These are phyloP conservation scores for Anomalospiza imberbis DNA, from an alignment of 2,797 vertebrate genomes.

Conservation along the genomic window DNA sequence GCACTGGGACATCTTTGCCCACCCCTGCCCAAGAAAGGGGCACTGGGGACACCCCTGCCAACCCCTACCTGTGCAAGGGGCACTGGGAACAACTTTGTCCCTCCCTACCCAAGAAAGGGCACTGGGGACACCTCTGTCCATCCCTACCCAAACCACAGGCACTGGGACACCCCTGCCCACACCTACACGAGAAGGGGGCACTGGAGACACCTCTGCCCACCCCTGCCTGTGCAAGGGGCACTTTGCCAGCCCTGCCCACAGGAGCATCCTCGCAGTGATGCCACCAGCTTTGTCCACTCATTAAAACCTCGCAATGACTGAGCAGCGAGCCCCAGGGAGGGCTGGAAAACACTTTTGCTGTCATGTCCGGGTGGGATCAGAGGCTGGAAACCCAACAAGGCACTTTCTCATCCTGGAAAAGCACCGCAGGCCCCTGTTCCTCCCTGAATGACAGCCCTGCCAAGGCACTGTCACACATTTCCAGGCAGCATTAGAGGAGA, in stretches of 20 bases:
- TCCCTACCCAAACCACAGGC: rapidly evolving
- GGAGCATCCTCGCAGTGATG: rapidly evolving
- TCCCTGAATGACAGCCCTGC: constrained; percentile 1
- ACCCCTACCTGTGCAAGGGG: rapidly evolving
- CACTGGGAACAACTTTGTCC: background rate
- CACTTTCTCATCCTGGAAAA: background rate
- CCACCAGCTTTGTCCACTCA: background rate
- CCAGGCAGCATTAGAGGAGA: background rate
- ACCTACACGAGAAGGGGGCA: rapidly evolving
- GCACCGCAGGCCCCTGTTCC: background rate
- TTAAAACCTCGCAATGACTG: background rate
- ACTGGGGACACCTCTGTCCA: no score
- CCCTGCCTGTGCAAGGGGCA: background rate
- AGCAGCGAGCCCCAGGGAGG: background rate
- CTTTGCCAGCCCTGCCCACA: background rate
- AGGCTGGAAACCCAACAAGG: background rate
- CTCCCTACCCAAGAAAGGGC: rapidly evolving
- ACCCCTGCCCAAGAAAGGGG: rapidly evolving
- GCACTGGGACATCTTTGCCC: rapidly evolving
- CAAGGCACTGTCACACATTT: constrained; percentile 22
- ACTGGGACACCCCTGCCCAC: rapidly evolving
- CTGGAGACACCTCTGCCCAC: background rate
- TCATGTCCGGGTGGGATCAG: background rate
- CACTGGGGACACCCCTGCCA: background rate
- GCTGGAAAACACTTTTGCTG: background rate